phyloP scores from a whole-genome alignment of 2,888 invertebrate genomes.

The Drosophila infuscata region DNA sequence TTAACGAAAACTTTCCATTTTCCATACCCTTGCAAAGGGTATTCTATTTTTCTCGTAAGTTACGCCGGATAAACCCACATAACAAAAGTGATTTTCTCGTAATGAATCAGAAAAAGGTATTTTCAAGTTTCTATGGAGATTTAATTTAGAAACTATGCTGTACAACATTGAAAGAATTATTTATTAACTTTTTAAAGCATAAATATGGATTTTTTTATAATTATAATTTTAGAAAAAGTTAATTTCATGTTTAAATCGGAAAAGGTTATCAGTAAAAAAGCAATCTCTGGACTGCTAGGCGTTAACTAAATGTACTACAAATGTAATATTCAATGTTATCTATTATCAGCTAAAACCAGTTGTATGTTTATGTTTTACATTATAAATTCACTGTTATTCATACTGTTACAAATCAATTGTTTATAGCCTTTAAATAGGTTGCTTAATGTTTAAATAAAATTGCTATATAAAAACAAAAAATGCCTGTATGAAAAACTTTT shows the following conservation, averaged over 20 bases:
- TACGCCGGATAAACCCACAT: neutral
- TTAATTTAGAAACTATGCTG: neutral
- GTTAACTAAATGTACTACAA: no score
- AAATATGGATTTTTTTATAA: neutral
- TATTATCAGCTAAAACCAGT: no score
- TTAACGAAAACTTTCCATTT: conserved; percentile 57
- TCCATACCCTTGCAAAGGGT: neutral
- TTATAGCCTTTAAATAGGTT: no score
- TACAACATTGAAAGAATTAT: neutral
- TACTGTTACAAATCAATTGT: no score
- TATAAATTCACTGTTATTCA: no score
- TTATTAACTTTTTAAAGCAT: neutral
- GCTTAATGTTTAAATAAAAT: no score
- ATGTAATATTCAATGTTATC: no score
- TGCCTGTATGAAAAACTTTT: neutral
- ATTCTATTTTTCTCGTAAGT: neutral
- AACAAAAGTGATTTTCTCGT: neutral
- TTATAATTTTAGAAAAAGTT: neutral
- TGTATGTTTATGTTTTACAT: no score
- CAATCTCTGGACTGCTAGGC: no score
- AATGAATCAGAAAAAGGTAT: neutral
- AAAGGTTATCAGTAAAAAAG: neutral
- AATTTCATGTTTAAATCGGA: neutral
- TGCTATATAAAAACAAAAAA: no score
- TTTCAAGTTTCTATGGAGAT: neutral